Evolutionary conservation across 2,888 invertebrate species (phyloP), one percentile per base, ranked within the genome.

Genomic region (Ypsolopha scabrella): DNA sequence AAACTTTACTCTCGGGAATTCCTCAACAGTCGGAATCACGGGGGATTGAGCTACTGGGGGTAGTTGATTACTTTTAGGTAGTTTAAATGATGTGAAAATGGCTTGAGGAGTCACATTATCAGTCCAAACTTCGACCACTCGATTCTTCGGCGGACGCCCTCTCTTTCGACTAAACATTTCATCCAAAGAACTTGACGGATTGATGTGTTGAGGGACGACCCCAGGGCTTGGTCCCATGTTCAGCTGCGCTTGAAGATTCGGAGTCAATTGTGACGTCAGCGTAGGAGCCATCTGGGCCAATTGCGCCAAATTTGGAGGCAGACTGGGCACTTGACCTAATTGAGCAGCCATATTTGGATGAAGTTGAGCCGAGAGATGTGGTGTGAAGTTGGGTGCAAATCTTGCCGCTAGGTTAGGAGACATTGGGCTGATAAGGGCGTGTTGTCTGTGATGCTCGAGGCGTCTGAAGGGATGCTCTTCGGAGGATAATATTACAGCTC

Each of bases 121-220:
- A 60, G 93, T 93, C 91, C 95, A 95, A 56, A 95, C 94, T 88
- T 96, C 96, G 41, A 96, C 95, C 10, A 96, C 93, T 0, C 96
- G 90, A 74, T 98, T 98, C 83, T 98, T 98, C 10, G 98, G 98
- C n/a, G 98, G 98, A 55, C 98, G 88, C 45, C 98, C 98, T 36
- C 98, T 89, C 67, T 97, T 96, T 54, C 97, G 89, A 72, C 95
- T 93, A 70, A 96, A 96, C 91, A 97, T 94, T 51, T 95, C 95
- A 73, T 97, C 96, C 60, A 96, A 90, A 38, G 94, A 93, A 55
- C 92, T 93, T 6, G 91, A 89, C 36, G 87, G 80, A 48, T 80
- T 86, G 0, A 80, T 67, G 13, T 83, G 86, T 37, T 82, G 82
- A 0, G 80, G 80, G 0, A 75, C 71, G 1, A 79, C 65, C 34